Evolutionary conservation across 1,140 invertebrate genomes (phyloP).

Genomic region (Euura lappo): DNA sequence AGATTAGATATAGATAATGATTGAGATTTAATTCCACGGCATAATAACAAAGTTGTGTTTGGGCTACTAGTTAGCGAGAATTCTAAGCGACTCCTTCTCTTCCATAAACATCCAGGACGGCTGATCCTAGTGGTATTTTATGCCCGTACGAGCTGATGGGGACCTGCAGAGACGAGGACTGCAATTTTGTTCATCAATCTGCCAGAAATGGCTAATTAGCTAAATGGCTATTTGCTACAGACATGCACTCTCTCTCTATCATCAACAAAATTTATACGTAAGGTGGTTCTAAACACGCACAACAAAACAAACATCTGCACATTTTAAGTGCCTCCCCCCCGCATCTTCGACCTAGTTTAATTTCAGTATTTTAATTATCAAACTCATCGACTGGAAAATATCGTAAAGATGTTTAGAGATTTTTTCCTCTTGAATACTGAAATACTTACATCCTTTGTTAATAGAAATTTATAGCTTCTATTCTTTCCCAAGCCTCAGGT

Average conservation of each 20-base stretch:
- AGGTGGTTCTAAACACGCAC: conserved; percentile 51
- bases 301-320: background rate
- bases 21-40: background rate
- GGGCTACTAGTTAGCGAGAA: background rate
- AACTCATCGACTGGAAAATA: too few species aligned
- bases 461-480: too few species aligned
- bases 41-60: background rate
- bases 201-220: conserved; percentile 32
- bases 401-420: too few species aligned
- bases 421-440: too few species aligned
- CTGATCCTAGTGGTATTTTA: conserved; percentile 49
- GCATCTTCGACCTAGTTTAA: too few species aligned
- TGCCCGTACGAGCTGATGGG: conserved; percentile 58
- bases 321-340: too few species aligned
- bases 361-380: too few species aligned
- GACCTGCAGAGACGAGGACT: conserved; percentile 55
- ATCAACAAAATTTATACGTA: conserved; percentile 46
- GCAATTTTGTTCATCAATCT: conserved; percentile 50
- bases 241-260: conserved; percentile 11
- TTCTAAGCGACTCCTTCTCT: background rate
- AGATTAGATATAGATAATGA: background rate
- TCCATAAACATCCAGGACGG: conserved; percentile 39
- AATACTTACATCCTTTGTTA: too few species aligned
- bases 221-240: conserved; percentile 33
- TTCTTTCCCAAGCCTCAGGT: too few species aligned